phyloP scores from a whole-genome alignment of 1,140 invertebrate species.

The Drosophila ironensis region DNA sequence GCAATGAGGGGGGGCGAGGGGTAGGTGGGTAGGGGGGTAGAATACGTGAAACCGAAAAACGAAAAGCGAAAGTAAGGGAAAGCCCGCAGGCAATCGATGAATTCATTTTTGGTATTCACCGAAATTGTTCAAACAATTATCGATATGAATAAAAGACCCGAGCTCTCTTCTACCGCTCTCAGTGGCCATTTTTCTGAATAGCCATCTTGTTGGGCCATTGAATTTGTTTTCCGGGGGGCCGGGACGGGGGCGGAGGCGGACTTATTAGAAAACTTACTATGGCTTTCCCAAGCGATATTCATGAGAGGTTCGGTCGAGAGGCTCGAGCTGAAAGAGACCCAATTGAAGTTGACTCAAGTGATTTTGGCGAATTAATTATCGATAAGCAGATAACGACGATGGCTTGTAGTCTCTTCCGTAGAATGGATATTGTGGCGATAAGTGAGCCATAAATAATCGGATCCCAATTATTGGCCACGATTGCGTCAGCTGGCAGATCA shows the following conservation, averaged over 20 bases:
- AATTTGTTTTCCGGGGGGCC: background rate
- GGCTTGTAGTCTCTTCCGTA: background rate
- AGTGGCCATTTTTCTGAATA: conserved; percentile 24
- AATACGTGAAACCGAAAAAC: background rate
- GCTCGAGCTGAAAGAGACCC: conserved; percentile 6
- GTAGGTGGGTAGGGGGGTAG: no score
- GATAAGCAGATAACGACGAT: conserved; percentile 36
- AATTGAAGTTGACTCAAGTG: conserved; percentile 11
- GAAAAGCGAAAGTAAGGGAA: background rate
- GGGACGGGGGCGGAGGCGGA: background rate
- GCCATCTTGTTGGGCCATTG: conserved; percentile 7
- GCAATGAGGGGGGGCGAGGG: no score
- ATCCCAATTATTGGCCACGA: background rate
- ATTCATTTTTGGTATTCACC: conserved; percentile 43
- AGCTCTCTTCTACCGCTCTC: background rate
- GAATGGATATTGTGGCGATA: conserved; percentile 18
- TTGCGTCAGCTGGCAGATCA: no score
- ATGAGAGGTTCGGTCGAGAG: conserved; percentile 7
- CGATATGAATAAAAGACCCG: conserved; percentile 38
- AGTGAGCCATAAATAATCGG: background rate
- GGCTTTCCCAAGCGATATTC: background rate
- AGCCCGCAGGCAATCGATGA: conserved; percentile 36
- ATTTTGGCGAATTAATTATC: conserved; percentile 31
- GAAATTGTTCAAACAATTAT: conserved; percentile 47
- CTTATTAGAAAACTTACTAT: background rate